Evolutionary conservation across 2,113 vertebrate species (phyloP), one percentile per base, ranked within the genome.

Genomic region (Bujurquina vittata): DNA sequence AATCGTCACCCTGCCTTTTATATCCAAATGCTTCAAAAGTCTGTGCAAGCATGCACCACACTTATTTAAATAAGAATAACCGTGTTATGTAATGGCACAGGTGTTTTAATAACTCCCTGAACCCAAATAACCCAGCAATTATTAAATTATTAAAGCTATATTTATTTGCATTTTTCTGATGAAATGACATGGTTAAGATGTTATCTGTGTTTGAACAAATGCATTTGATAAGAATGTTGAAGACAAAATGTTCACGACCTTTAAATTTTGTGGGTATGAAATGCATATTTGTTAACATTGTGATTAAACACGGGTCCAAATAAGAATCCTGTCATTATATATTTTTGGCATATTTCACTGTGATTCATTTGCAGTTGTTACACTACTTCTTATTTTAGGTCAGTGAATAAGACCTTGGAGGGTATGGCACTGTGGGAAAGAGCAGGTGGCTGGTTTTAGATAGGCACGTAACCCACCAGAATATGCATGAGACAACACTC

Each of bases 381-480:
- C 46, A 59, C 37, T 14, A 6, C 12, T 69, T 80, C 3, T 59
- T 56, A 31, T 78, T 81, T 87, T 23, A 31, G 76, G 57, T 17
- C 5, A 22, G 67, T 29, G 83, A 79, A 61, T 69, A 58, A 86
- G 80, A 81, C 82, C 89, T 87, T 65, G 40, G 60, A 67, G 17
- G 58, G 29, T 31, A 22, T 0, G 10, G 80, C 46, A 60, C n/a
- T 76, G 87, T 93, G 91, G 77, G 88, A 91, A 88, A 75, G 52
- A 91, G 91, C 91, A 93, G 87, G 81, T 91, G 90, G 26, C 26
- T 54, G 76, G 52, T 1, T 10, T 63, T 17, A 90, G 83, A 87
- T 73, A 80, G 46, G 69, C 76, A n/a, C 2, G 12, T 55, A 81
- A 76, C 46, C 22, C 67, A 35, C 74, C 67, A 31, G 49, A 72